These are phyloP conservation scores for Euwallacea similis DNA, from an alignment of 1,140 invertebrate species.

Conservation along the genomic window DNA sequence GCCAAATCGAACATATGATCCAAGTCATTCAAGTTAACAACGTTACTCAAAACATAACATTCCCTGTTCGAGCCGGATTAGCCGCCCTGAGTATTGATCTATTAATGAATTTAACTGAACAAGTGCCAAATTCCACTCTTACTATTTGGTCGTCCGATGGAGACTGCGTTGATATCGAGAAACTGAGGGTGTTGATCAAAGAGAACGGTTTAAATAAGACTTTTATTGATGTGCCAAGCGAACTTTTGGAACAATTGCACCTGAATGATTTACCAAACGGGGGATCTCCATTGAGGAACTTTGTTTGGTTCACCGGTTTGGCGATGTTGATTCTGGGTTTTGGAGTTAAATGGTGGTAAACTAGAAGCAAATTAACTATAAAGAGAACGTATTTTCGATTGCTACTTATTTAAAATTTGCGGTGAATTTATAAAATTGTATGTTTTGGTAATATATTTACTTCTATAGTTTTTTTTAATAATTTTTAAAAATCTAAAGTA, in stretches of 20 bases:
- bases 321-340: too few relatives aligned
- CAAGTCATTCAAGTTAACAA: constrained; percentile 60
- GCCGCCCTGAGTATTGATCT: constrained; percentile 65
- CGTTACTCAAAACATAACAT: constrained; percentile 68
- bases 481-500: too few relatives aligned
- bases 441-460: too few relatives aligned
- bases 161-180: constrained; percentile 64
- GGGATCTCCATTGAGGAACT: background rate
- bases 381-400: too few relatives aligned
- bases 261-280: constrained; percentile 45
- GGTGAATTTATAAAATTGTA: too few relatives aligned
- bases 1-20: constrained; percentile 76
- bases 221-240: constrained; percentile 70
- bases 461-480: too few relatives aligned
- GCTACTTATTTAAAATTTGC: too few relatives aligned
- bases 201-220: constrained; percentile 64
- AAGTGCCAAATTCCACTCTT: constrained; percentile 61
- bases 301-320: too few relatives aligned
- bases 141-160: constrained; percentile 71
- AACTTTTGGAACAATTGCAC: constrained; percentile 58
- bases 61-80: constrained; percentile 76
- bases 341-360: too few relatives aligned
- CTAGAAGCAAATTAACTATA: too few relatives aligned
- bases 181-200: constrained; percentile 63
- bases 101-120: constrained; percentile 59